Base-by-base conservation (phyloP, 2,888 invertebrate genomes). In the Seladonia tumulorum region DNA sequence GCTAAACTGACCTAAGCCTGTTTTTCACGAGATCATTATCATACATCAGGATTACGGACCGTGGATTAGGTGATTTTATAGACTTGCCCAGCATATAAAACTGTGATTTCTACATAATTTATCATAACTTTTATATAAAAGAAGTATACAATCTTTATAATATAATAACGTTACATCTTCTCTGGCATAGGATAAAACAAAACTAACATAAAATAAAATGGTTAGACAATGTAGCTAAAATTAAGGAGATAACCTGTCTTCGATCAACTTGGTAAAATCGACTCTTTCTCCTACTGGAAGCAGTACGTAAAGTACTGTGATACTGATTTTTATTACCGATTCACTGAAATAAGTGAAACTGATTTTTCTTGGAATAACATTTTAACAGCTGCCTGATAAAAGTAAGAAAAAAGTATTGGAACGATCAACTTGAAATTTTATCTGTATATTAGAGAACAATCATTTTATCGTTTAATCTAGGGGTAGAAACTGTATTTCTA, bases 31-130 rank as follows among this genome's bases (percentile, higher is more conserved):
- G 63, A 63, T 63, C 63, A 63, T 63, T 63, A 63, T 29, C 63
- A 18, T 63, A 63, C 29, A 2, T 63, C 63, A 18, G 63, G 29
- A 63, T 63, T 63, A 63, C 63, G 29, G 63, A 29, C 8, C 29
- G 63, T 63, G 63, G 63, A 63, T 63, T 63, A 63, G 29, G 63
- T 12, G 63, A 63, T 16, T 63, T 63, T 63, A 63, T 29, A 63
- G 63, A 25, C 63, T n/a, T 16, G 63, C 7, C 29, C 29, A 29
- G 29, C 63, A 16, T 3, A 63, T 63, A 18, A 63, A 63, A 63
- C 63, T 29, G 7, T 29, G 7, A 63, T 63, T 63, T 16, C 7
- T 16, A 29, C 63, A 63, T 63, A 29, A 7, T 29, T 63, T 18
- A 63, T 29, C 63, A 16, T 63, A 0, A 16, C 29, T 29, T 16